A percentile compares a stretch with the other conserved stretches of the same genome.
These are phyloP conservation scores for Butorides virescens DNA, from an alignment of 2,113 vertebrate species.

Conservation along the genomic window DNA sequence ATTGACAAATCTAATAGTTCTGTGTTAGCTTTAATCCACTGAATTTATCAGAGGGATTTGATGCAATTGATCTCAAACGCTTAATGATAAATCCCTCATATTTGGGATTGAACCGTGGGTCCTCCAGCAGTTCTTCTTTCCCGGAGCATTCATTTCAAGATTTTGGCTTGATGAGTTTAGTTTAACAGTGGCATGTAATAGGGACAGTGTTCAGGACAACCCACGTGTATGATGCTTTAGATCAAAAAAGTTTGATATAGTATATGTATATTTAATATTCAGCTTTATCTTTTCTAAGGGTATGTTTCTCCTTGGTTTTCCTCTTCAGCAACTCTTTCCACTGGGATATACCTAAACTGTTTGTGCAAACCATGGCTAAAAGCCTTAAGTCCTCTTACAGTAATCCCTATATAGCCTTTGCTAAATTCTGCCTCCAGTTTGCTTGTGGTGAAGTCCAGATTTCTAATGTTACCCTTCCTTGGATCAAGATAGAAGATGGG, in stretches of 20 bases:
- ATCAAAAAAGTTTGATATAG: neutral
- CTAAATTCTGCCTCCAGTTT: neutral
- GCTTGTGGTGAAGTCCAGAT: neutral
- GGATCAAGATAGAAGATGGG: neutral
- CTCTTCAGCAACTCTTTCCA: neutral
- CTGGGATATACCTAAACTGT: neutral
- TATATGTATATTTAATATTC: neutral
- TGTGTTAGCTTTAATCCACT: neutral
- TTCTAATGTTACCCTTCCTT: neutral
- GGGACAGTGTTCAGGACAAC: neutral
- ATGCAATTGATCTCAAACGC: neutral
- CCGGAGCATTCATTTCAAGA: neutral
- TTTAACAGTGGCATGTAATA: neutral
- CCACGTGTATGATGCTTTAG: neutral
- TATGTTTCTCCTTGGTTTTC: neutral
- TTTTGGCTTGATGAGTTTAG: neutral
- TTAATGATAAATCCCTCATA: neutral
- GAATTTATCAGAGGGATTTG: neutral
- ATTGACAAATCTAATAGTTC: neutral
- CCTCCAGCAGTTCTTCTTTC: neutral
- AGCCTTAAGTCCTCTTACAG: neutral
- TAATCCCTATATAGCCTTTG: neutral
- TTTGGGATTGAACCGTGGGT: neutral
- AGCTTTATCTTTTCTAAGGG: neutral
- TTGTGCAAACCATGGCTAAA: neutral